Percentiles rank a stretch among this genome's conserved stretches.
These are phyloP conservation scores for Trichonephila clavipes DNA, from an alignment of 1,140 invertebrate genomes.

Conservation along the genomic window DNA sequence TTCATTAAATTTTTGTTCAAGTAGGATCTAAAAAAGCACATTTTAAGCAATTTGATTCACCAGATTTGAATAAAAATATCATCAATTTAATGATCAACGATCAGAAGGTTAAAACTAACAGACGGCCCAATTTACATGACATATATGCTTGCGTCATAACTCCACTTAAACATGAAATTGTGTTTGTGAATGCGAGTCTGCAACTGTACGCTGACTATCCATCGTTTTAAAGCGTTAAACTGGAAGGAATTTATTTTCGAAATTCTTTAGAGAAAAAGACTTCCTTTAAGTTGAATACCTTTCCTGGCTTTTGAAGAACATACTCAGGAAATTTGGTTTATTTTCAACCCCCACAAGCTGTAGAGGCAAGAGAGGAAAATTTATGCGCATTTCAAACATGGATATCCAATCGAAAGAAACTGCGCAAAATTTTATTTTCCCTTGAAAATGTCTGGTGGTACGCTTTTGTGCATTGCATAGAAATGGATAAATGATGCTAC, in stretches of 20 bases:
- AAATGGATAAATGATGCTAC: conserved; percentile 43
- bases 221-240: background rate
- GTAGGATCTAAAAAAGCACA: too few species aligned
- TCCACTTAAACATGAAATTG: too few species aligned
- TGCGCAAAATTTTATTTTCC: conserved; percentile 16
- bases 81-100: too few species aligned
- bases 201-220: background rate
- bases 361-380: background rate
- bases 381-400: conserved; percentile 39
- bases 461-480: background rate
- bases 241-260: background rate
- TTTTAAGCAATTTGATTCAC: too few species aligned
- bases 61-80: too few species aligned
- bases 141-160: too few species aligned
- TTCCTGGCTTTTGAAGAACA: background rate
- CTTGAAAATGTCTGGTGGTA: background rate
- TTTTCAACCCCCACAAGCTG: conserved; percentile 1
- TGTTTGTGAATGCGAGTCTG: background rate
- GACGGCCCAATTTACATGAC: too few species aligned
- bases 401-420: conserved; percentile 26
- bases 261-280: background rate
- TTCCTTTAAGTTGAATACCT: conserved; percentile 22
- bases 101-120: too few species aligned
- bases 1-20: too few species aligned
- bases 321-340: conserved; percentile 44